These are phyloP conservation scores for Neoarius graeffei DNA, from an alignment of 2,113 vertebrate genomes.

Conservation along the genomic window DNA sequence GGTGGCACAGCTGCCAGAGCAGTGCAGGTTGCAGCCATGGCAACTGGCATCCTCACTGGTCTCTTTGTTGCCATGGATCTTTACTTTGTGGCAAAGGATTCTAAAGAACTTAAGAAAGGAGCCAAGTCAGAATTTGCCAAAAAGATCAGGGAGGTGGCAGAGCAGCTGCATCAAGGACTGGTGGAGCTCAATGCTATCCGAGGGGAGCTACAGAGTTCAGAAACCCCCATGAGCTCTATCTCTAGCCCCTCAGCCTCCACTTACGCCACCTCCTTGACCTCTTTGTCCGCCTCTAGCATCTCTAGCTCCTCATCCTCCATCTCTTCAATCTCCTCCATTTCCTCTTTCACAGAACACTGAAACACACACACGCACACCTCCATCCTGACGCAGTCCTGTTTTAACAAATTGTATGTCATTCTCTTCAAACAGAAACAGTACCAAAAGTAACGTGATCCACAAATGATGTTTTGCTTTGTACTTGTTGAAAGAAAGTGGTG, in stretches of 20 bases:
- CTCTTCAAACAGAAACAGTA: too few species aligned
- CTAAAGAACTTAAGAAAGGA: slow-evolving; percentile 71
- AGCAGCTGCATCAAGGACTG: slow-evolving; percentile 69
- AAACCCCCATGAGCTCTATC: background rate
- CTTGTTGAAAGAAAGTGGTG: too few species aligned
- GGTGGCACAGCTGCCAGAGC: slow-evolving; percentile 71
- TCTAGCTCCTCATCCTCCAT: background rate
- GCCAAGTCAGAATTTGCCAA: slow-evolving; percentile 73
- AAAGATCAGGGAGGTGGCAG: slow-evolving; percentile 72
- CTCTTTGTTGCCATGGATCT: slow-evolving; percentile 78
- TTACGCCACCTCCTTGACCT: background rate
- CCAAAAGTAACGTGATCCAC: too few species aligned
- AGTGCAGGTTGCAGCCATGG: slow-evolving; percentile 73
- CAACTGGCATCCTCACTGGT: slow-evolving; percentile 68
- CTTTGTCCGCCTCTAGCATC: background rate
- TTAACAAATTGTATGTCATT: background rate
- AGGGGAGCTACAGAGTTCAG: slow-evolving; percentile 65
- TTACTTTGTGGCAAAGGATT: slow-evolving; percentile 78
- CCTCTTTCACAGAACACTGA: background rate
- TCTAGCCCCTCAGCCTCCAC: background rate
- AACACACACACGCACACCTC: background rate
- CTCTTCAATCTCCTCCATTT: background rate
- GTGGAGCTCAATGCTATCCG: slow-evolving; percentile 72
- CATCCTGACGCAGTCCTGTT: background rate
- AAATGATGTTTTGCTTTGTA: too few species aligned